phyloP scores from a whole-genome alignment of 2,797 vertebrate genomes.

The Phrynocephalus vlangalii region DNA sequence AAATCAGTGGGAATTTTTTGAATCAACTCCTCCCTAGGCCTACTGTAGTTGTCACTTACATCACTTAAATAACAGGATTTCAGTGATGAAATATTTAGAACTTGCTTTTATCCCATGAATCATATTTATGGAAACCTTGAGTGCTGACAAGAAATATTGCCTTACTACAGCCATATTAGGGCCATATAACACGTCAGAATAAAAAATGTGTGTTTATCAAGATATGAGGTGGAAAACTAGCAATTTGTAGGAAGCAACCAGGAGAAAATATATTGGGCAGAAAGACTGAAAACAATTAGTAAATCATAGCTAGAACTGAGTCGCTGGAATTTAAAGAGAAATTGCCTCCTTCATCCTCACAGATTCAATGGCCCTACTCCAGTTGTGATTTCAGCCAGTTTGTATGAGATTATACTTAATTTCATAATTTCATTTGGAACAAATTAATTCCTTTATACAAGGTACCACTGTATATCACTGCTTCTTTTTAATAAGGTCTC shows the following conservation, averaged over 20 bases:
- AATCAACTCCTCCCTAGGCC: too few relatives aligned
- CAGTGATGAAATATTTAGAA: not conserved
- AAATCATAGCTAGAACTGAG: too few relatives aligned
- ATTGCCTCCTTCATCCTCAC: not conserved
- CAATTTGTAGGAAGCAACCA: not conserved
- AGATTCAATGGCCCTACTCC: not conserved
- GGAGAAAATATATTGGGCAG: not conserved
- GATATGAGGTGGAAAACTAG: not conserved
- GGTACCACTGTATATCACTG: not conserved
- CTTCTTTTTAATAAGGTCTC: not conserved
- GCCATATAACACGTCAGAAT: not conserved
- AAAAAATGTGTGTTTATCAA: not conserved
- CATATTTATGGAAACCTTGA: not conserved
- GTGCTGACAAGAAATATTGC: not conserved
- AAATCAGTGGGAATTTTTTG: too few relatives aligned
- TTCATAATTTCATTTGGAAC: too few relatives aligned
- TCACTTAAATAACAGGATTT: too few relatives aligned
- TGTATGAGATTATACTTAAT: not conserved
- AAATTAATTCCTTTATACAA: not conserved
- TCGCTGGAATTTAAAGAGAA: too few relatives aligned
- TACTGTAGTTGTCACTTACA: too few relatives aligned
- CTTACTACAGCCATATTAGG: not conserved
- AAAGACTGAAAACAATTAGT: too few relatives aligned
- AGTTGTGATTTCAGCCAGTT: not conserved
- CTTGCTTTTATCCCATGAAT: not conserved